Percentiles rank a stretch among this genome's conserved stretches.
Conservation (phyloP, 2,888 invertebrate genomes). For the Congeria kusceri region DNA sequence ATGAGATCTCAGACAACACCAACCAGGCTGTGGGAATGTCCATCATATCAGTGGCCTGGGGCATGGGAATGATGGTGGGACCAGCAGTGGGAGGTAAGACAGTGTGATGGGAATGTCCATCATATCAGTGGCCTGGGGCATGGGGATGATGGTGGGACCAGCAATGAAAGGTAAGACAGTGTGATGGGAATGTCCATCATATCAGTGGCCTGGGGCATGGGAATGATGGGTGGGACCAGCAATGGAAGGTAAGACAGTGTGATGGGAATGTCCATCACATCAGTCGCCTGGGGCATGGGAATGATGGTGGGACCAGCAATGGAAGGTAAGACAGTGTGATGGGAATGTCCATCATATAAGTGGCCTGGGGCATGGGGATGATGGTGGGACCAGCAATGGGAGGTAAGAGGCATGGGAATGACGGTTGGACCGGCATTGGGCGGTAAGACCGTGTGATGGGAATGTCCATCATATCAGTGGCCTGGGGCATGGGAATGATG, state of each 20-base stretch:
- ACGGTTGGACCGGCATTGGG: constrained; percentile 80
- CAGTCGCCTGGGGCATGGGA: constrained; percentile 81
- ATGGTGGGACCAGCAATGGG: constrained; percentile 80
- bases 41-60: constrained; percentile 81
- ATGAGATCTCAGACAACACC: constrained; percentile 82
- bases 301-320: constrained; percentile 79
- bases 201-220: constrained; percentile 79
- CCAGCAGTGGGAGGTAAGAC: constrained; percentile 78
- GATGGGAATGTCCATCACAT: constrained; percentile 79
- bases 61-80: constrained; percentile 79
- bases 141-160: constrained; percentile 80
- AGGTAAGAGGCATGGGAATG: constrained; percentile 78
- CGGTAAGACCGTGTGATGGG: constrained; percentile 80
- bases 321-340: constrained; percentile 71
- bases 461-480: constrained; percentile 80
- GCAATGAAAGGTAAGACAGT: constrained; percentile 75
- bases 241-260: constrained; percentile 74
- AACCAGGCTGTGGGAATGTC: constrained; percentile 83
- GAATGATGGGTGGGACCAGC: constrained; percentile 80
- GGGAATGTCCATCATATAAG: constrained; percentile 79
- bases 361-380: constrained; percentile 82
- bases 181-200: too few species aligned
- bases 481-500: constrained; percentile 81
- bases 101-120: constrained; percentile 75
- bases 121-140: constrained; percentile 81